Evolutionary conservation across 2,797 vertebrate genomes (phyloP), one percentile per base, ranked within the genome.

Genomic region (Malacoraja senta): DNA sequence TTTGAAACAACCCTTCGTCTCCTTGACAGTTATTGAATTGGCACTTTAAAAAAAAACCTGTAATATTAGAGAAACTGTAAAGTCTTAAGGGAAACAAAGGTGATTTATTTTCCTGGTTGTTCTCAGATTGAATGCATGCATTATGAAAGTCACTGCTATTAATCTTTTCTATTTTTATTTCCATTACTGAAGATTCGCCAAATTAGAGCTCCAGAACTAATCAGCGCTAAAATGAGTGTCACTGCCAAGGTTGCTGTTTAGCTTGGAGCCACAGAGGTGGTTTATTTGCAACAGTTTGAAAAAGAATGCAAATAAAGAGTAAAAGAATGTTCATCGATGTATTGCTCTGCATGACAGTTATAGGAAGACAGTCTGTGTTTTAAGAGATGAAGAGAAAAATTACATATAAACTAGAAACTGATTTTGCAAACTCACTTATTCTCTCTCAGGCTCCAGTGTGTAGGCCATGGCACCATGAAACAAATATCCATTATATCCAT

Each of bases 141-240:
- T 74, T 92, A 76, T 92, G 90, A 76, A 74, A 10, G 19, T 74
- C 71, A 92, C 26, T 92, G 26, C 38, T 53, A 92, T 76, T 92
- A 92, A 92, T 29, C 88, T 92, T 92, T 76, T 74, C 90, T 92
- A 92, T 74, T 74, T 92, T 76, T 92, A 74, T 92, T 92, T 76
- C 68, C 21, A 53, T 92, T 53, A 26, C 26, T 29, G 12, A 76
- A 19, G 26, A n/a, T 38, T 29, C 44, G 76, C 35, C 38, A 76
- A 92, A 76, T 38, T 53, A 53, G 71, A 76, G 35, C 35, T 71
- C 68, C 65, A 26, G 68, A 74, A 38, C 90, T 91, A 44, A 88
- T 92, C 71, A 76, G 71, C 44, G 8, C 6, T 53, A 76, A 72
- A 92, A 38, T 32, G 90, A 6, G 0, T 3, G 8, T 63, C 17